Base-by-base conservation (phyloP, 2,113 vertebrate genomes). In the Eubucco bourcierii region DNA sequence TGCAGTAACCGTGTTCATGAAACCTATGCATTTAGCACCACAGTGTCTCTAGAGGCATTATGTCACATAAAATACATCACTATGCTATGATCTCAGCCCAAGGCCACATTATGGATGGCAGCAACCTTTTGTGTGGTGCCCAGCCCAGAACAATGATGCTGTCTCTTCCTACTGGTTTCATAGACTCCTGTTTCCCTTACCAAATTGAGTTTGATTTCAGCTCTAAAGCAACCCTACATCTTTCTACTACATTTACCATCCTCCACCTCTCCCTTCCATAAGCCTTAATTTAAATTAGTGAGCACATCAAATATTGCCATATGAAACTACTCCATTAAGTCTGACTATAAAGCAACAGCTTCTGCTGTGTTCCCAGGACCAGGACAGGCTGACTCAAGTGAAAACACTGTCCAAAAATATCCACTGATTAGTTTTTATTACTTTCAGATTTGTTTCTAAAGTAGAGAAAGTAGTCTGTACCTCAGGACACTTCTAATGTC, bases 61-160 rank as follows among this genome's bases (percentile, higher is more conserved):
- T 90, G 90, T 61, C 90, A 81, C 85, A 90, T 12, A 37, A 84
- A 85, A 94, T 67, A 78, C 85, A 86, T 80, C 88, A 47, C 41
- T 6, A 14, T 2, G 11, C 52, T 47, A 15, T 56, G 60, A 71
- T 71, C 60, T 77, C 84, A 95, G 90, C 79, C 84, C 23, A 3
- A 31, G 76, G 75, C 60, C 41, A 60, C 34, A 37, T 63, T 87
- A 77, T 2, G 0, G 64, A 37, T 8, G 52, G 60, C 82, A 91
- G 85, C 28, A 1, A 2, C 75, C 33, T 53, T 55, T 65, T 55
- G 63, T 79, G 74, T 3, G 0, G 2, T 53, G 70, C 18, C 50
- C 24, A 37, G 28, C 4, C 55, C 61, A 39, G 11, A 41, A 18
- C 4, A 10, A 47, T 2, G 13, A 12, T 50, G 12, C 46, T 73